Conservation (phyloP, 1,140 invertebrate species). For the Stegodyphus dumicola region DNA sequence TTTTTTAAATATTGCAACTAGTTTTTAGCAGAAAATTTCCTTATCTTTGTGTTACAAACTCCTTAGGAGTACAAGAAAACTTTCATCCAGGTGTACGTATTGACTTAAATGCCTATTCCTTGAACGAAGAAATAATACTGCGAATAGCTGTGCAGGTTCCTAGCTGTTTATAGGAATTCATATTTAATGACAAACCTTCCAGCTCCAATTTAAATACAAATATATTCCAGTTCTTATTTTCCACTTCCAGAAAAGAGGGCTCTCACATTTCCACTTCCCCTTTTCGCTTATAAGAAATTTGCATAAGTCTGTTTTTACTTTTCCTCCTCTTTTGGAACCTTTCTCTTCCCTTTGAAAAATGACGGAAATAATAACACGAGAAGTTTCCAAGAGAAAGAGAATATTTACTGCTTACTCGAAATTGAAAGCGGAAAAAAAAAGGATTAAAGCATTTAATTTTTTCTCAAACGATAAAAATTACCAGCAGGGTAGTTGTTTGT, state of each 20-base stretch:
- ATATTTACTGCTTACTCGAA: constrained; percentile 11
- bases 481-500: too few species aligned
- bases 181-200: constrained; percentile 31
- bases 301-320: constrained; percentile 11
- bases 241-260: neutral
- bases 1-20: too few species aligned
- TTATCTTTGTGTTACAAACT: too few species aligned
- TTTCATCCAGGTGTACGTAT: too few species aligned
- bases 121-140: too few species aligned
- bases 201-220: constrained; percentile 39
- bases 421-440: neutral
- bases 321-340: neutral
- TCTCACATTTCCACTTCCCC: neutral
- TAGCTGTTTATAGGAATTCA: constrained; percentile 30
- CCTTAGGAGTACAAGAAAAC: too few species aligned
- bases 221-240: constrained; percentile 16
- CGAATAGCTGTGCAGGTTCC: neutral
- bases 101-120: too few species aligned
- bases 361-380: constrained; percentile 47
- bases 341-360: neutral
- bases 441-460: too few species aligned
- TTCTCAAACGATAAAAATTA: too few species aligned
- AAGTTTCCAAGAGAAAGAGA: constrained; percentile 32
- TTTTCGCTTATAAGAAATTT: constrained; percentile 34
- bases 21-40: too few species aligned